These are phyloP conservation scores for Pyxicephalus adspersus DNA, from an alignment of 2,113 vertebrate species.

Conservation along the genomic window DNA sequence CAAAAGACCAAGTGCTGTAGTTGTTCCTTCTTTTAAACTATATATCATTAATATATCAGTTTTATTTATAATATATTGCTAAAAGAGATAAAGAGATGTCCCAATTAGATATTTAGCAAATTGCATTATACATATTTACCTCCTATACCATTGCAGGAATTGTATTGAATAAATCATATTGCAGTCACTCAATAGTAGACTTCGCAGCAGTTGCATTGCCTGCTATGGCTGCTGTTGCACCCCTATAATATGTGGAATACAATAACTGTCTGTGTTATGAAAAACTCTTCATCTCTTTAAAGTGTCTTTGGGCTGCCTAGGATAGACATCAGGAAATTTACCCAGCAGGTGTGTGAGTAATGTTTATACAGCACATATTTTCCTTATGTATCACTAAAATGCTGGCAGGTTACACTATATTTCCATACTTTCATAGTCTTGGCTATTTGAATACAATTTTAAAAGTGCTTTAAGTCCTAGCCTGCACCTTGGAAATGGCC, in stretches of 20 bases:
- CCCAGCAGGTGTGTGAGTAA: constrained; percentile 2
- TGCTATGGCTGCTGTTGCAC: too few species aligned
- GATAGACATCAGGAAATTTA: constrained; percentile 3
- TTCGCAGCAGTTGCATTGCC: too few species aligned
- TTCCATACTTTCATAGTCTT: not conserved
- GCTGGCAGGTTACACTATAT: not conserved
- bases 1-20: too few species aligned
- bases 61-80: too few species aligned
- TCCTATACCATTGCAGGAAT: too few species aligned
- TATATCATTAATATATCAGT: too few species aligned
- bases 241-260: not conserved
- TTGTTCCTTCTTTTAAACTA: too few species aligned
- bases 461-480: not conserved
- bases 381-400: constrained; percentile 13
- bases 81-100: too few species aligned
- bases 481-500: not conserved
- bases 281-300: not conserved
- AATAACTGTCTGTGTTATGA: not conserved
- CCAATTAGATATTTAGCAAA: too few species aligned
- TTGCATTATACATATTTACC: too few species aligned
- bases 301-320: not conserved
- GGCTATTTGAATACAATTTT: not conserved
- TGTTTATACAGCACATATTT: constrained; percentile 8
- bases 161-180: too few species aligned
- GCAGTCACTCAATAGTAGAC: too few species aligned